phyloP scores from a whole-genome alignment of 2,797 vertebrate species.

The Hafferia zeledoni region DNA sequence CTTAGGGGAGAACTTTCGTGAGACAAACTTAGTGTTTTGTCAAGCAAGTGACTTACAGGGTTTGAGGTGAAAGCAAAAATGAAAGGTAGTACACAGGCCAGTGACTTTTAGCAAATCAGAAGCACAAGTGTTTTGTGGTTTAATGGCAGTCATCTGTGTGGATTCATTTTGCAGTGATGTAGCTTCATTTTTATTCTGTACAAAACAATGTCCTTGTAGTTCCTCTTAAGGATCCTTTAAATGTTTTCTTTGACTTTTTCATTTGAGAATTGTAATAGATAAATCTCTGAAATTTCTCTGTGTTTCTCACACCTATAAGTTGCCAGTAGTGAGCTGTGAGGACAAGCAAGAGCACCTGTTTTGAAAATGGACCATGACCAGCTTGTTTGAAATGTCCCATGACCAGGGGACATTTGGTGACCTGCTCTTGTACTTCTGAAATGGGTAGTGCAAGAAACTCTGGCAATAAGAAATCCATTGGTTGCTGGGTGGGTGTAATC shows the following conservation, averaged over 20 bases:
- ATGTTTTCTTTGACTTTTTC: background rate
- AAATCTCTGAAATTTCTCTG: background rate
- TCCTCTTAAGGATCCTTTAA: background rate
- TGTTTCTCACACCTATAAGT: background rate
- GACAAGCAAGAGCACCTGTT: rapidly evolving
- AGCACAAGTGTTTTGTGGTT: background rate
- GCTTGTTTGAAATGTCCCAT: background rate
- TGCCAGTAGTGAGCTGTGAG: background rate
- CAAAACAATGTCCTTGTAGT: background rate
- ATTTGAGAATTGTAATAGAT: background rate
- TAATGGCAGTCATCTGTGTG: background rate
- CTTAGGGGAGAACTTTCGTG: background rate
- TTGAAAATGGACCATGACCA: background rate
- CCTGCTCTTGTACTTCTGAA: background rate
- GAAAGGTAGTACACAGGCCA: background rate
- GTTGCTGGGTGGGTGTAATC: background rate
- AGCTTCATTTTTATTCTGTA: background rate
- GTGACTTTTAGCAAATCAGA: background rate
- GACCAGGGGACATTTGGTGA: background rate
- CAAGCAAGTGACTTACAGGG: background rate
- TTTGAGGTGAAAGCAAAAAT: background rate
- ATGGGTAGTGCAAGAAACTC: background rate
- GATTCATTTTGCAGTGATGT: background rate
- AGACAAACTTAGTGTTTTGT: background rate
- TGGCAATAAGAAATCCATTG: background rate